Percentiles rank a stretch among this genome's conserved stretches.
Conservation (phyloP, 2,797 vertebrate genomes). For the Myotis vivesi region DNA sequence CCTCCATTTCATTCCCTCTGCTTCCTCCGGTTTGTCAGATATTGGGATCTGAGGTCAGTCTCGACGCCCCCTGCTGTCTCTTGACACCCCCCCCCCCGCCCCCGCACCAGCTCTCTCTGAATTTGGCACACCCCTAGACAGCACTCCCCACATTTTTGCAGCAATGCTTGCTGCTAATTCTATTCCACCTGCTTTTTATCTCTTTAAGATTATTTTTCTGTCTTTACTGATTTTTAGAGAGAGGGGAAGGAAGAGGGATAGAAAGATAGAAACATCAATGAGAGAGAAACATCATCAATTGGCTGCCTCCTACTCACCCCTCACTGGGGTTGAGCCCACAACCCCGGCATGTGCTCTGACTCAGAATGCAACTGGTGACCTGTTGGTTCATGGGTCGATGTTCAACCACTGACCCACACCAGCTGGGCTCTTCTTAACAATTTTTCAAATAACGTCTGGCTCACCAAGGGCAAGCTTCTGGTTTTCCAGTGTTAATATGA, state of each 20-base stretch:
- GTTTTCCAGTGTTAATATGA: neutral
- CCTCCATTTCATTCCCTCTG: neutral
- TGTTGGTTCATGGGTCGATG: too few species aligned
- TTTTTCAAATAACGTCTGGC: neutral
- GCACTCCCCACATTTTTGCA: neutral
- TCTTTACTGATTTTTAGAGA: too few species aligned
- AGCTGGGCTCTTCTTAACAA: too few species aligned
- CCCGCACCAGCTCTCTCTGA: neutral
- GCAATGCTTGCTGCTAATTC: neutral
- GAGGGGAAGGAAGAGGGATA: too few species aligned
- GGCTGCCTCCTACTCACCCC: too few species aligned
- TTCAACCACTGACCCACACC: too few species aligned
- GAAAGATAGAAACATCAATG: too few species aligned
- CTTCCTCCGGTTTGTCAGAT: neutral
- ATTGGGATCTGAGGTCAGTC: neutral
- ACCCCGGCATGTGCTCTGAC: too few species aligned
- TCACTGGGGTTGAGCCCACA: too few species aligned
- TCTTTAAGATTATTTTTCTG: neutral
- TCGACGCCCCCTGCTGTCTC: neutral
- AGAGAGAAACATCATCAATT: too few species aligned
- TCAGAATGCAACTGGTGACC: too few species aligned
- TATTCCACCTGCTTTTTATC: neutral
- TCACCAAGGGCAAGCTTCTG: neutral
- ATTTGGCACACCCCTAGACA: neutral
- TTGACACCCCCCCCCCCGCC: too few species aligned